Percentiles rank a stretch among this genome's conserved stretches.
Conservation (phyloP, 2,888 invertebrate genomes). For the Petrolisthes manimaculis region DNA sequence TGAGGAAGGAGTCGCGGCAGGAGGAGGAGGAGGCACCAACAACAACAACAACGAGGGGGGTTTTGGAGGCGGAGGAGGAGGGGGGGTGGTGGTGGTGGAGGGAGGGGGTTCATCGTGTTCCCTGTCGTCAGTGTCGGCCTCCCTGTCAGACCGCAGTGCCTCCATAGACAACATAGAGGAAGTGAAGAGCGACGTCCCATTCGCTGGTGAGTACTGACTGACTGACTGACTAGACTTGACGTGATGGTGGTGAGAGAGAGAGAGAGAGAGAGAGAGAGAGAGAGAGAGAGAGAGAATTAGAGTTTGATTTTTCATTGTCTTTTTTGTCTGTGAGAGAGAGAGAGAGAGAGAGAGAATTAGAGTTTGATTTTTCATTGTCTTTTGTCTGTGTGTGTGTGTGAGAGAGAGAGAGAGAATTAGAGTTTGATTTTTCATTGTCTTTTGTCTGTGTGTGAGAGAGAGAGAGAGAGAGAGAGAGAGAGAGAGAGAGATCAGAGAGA, state of each 20-base stretch:
- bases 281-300: no score
- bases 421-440: no score
- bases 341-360: no score
- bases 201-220: conserved; percentile 81
- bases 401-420: no score
- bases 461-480: conserved; percentile 22
- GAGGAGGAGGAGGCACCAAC: conserved; percentile 72
- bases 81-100: conserved; percentile 73
- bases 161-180: conserved; percentile 78
- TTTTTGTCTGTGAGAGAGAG: no score
- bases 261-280: background rate
- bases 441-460: background rate
- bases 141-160: conserved; percentile 80
- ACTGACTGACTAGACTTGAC: no score
- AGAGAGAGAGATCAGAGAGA: background rate
- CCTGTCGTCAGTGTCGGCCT: conserved; percentile 72
- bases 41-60: no score
- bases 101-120: conserved; percentile 77
- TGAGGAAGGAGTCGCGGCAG: conserved; percentile 73
- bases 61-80: no score
- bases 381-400: no score
- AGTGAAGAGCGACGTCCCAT: conserved; percentile 80
- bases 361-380: no score
- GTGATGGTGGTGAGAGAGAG: background rate
- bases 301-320: no score